Conservation (phyloP, 2,888 invertebrate species). For the Papilio protenor region DNA sequence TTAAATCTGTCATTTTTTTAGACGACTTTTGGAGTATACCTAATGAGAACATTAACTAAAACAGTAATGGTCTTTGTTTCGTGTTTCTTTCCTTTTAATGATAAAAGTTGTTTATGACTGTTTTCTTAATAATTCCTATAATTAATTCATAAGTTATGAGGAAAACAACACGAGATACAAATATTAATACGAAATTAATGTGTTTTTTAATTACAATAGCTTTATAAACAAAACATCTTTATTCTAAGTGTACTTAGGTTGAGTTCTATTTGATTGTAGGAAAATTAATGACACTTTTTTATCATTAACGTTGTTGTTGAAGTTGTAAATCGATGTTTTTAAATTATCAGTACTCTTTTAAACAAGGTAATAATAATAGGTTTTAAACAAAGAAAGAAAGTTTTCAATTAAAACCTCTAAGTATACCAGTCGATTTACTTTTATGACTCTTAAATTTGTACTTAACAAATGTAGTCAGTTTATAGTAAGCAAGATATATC, state of each 20-base stretch:
- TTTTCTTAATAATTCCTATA: neutral
- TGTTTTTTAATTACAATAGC: neutral
- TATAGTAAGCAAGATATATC: neutral
- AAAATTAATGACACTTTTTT: neutral
- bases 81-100: neutral
- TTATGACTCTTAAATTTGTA: neutral
- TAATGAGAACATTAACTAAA: neutral
- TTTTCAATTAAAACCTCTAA: neutral
- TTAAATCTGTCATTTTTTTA: neutral
- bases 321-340: neutral
- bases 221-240: neutral
- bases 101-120: constrained; percentile 1
- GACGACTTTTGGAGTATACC: neutral
- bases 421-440: neutral
- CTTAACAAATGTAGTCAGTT: neutral
- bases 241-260: neutral
- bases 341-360: neutral
- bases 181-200: neutral
- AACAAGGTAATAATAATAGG: neutral
- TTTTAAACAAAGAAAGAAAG: neutral
- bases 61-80: neutral
- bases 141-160: neutral
- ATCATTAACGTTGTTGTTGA: neutral
- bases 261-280: neutral
- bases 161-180: neutral